phyloP scores from a whole-genome alignment of 2,888 invertebrate species.

The Carcina quercana region DNA sequence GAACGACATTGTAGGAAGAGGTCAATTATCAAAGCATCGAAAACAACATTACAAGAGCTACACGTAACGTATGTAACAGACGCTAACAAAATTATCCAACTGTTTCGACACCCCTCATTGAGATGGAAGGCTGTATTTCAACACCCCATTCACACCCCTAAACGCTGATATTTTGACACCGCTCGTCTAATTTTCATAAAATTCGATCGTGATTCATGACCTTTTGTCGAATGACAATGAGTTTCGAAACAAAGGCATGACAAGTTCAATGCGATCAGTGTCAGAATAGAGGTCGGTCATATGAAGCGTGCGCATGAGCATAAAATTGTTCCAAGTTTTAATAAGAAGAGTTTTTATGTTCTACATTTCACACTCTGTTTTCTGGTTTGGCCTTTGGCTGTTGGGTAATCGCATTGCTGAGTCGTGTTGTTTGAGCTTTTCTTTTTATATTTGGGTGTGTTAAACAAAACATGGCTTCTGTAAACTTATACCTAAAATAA shows the following conservation, averaged over 20 bases:
- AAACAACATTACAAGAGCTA: constrained; percentile 45
- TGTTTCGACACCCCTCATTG: constrained; percentile 41
- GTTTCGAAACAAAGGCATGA: constrained; percentile 34
- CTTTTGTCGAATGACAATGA: constrained; percentile 40
- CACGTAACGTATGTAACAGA: constrained; percentile 51
- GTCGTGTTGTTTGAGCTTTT: no score
- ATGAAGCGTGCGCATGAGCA: constrained; percentile 3
- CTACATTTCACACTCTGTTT: no score
- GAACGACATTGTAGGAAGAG: constrained; percentile 45
- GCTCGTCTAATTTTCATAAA: constrained; percentile 46
- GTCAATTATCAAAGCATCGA: constrained; percentile 51
- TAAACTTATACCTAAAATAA: no score
- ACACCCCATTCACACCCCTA: constrained; percentile 53
- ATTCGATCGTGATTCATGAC: constrained; percentile 41
- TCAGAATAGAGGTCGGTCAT: constrained; percentile 19
- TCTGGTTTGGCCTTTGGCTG: no score
- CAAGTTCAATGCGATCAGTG: constrained; percentile 50
- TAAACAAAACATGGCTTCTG: no score
- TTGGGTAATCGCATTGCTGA: no score
- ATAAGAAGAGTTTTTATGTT: no score
- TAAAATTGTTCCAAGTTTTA: no score
- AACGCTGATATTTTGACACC: constrained; percentile 34
- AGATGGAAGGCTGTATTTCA: constrained; percentile 49
- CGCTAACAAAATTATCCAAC: constrained; percentile 58
- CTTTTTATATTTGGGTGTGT: no score